These are phyloP conservation scores for Eubasilissa regina DNA, from an alignment of 1,140 invertebrate species.

Conservation along the genomic window DNA sequence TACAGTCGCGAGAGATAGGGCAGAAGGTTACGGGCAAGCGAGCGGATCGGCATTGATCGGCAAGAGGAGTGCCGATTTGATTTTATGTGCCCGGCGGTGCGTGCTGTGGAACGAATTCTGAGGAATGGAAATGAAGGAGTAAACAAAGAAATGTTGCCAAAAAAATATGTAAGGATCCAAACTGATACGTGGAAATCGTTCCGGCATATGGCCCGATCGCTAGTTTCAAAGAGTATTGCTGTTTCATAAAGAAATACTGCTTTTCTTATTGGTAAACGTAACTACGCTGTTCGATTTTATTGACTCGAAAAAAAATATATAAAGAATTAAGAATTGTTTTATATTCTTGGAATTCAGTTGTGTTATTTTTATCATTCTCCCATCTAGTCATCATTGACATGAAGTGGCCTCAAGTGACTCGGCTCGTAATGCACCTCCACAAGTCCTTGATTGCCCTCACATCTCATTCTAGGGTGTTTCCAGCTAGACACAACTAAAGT, in stretches of 20 bases:
- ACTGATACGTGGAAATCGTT: conserved; percentile 7
- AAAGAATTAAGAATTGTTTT: too few relatives aligned
- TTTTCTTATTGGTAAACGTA: conserved; percentile 15
- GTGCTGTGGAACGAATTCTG: background rate
- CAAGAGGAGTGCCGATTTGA: conserved; percentile 33
- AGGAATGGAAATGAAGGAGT: conserved; percentile 24
- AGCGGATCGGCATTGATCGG: conserved; percentile 26
- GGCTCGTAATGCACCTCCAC: too few relatives aligned
- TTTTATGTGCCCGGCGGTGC: conserved; percentile 26
- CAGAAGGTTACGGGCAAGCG: background rate
- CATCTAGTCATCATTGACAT: too few relatives aligned
- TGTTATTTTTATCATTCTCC: too few relatives aligned
- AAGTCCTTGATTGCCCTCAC: too few relatives aligned
- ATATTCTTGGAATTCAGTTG: too few relatives aligned
- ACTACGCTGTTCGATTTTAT: background rate
- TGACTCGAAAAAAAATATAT: too few relatives aligned
- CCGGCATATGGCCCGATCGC: conserved; percentile 1
- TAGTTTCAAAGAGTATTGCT: background rate
- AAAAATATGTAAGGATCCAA: conserved; percentile 7
- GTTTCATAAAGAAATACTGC: conserved; percentile 20
- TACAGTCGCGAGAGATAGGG: conserved; percentile 17
- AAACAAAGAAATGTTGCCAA: conserved; percentile 1
- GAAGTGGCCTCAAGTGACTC: too few relatives aligned
- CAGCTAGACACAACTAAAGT: too few relatives aligned
- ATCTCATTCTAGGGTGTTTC: too few relatives aligned